Conservation (phyloP, 2,797 vertebrate genomes). For the Enteromius anoplus region DNA sequence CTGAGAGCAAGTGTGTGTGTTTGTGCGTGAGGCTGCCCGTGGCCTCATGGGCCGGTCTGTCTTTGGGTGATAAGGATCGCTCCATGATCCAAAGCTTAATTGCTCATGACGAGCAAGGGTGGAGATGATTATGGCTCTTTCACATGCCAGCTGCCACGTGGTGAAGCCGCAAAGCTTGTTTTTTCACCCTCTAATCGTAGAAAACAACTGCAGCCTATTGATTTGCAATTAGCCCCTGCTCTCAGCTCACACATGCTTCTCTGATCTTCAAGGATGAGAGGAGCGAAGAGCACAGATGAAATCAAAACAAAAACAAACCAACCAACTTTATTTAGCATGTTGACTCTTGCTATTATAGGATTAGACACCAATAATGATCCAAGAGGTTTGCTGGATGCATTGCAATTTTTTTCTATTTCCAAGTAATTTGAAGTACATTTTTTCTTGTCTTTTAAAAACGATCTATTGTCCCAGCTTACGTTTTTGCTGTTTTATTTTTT, state of each 20-base stretch:
- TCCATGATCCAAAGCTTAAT: slow-evolving; percentile 54
- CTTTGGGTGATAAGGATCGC: slow-evolving; percentile 52
- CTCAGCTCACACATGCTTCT: slow-evolving; percentile 16
- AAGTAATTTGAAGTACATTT: neutral
- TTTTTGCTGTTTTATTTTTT: neutral
- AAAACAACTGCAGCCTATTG: slow-evolving; percentile 49
- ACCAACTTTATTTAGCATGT: slow-evolving; percentile 11
- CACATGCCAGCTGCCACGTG: slow-evolving; percentile 51
- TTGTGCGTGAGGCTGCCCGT: slow-evolving; percentile 7
- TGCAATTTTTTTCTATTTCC: neutral
- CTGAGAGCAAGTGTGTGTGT: neutral
- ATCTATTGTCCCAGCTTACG: neutral
- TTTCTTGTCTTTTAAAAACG: neutral
- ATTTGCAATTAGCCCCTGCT: slow-evolving; percentile 54
- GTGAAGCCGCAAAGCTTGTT: slow-evolving; percentile 36
- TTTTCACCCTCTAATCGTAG: slow-evolving; percentile 40
- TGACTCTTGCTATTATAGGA: slow-evolving; percentile 6
- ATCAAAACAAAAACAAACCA: slow-evolving; percentile 39
- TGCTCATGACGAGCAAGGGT: slow-evolving; percentile 53
- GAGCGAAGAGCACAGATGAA: slow-evolving; percentile 10
- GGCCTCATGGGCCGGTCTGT: slow-evolving; percentile 38
- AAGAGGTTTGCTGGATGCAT: neutral
- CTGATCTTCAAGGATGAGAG: slow-evolving; percentile 26
- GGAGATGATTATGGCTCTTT: slow-evolving; percentile 52
- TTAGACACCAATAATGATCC: neutral